Evolutionary conservation across 2,797 vertebrate species (phyloP), one percentile per base, ranked within the genome.

Genomic region (Bovichtus diacanthus): DNA sequence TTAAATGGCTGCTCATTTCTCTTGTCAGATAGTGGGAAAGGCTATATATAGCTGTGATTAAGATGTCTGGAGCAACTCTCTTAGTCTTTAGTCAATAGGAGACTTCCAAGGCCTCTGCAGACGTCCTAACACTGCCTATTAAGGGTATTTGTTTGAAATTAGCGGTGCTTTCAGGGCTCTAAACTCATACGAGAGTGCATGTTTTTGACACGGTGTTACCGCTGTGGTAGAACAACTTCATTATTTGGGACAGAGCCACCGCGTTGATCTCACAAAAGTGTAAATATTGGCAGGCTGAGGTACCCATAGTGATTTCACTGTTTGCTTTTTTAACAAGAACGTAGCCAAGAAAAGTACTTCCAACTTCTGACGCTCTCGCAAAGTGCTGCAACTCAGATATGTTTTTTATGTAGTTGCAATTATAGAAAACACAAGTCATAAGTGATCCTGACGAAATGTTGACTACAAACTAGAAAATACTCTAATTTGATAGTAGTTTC

Each of bases 1-100:
- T 92, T 91, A 90, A 91, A 89, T 71, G 90, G 85, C 89, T 86
- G 89, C 92, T 92, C 91, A 92, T 94, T 92, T 85, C 88, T 93
- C 92, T 92, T 92, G 91, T 92, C 91, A 91, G 90, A 91, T 91
- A 90, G 84, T 21, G 55, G 62, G 72, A 61, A 64, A 76, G 76
- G 62, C 85, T 93, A 92, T 91, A 90, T 92, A 91, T 87, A 93
- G 88, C 81, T 51, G 73, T 87, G 93, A 93, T 93, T 91, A 92
- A 93, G 88, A 90, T 81, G 84, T 94, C 87, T 86, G 73, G 73
- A 70, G 78, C 72, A 83, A 87, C 87, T 80, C 82, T 78, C 68
- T 70, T 6, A 54, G 62, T 90, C 74, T 84, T 76, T 59, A 81
- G 90, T 90, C 90, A 88, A 88, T 70, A 90, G 66, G 67, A 82